A percentile compares a stretch with the other conserved stretches of the same genome.
Conservation (phyloP, 2,888 invertebrate species). For the Spodoptera picta region DNA sequence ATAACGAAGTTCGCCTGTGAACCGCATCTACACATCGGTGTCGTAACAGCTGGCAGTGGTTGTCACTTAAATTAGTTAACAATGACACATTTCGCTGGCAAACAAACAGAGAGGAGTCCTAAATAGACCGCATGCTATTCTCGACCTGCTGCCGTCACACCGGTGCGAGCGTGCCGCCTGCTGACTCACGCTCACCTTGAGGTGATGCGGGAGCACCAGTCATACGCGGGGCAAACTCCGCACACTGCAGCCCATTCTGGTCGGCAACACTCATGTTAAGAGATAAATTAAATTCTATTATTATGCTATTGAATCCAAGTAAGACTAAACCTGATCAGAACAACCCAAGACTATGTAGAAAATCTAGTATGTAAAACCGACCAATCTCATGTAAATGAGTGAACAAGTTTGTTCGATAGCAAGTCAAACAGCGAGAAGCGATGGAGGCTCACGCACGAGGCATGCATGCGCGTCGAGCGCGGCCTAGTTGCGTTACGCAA, state of each 20-base stretch:
- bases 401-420: constrained; percentile 61
- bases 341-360: constrained; percentile 15
- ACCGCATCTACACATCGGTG: constrained; percentile 64
- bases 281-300: constrained; percentile 29
- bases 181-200: constrained; percentile 87
- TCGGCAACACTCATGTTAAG: constrained; percentile 40
- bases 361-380: constrained; percentile 47
- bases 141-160: constrained; percentile 83
- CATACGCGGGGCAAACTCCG: constrained; percentile 40
- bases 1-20: constrained; percentile 68
- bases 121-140: constrained; percentile 87
- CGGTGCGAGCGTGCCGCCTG: constrained; percentile 81
- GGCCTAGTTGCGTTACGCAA: constrained; percentile 73
- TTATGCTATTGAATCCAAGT: too few relatives aligned
- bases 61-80: constrained; percentile 89
- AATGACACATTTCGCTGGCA: constrained; percentile 89
- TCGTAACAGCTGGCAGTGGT: constrained; percentile 86
- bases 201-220: constrained; percentile 71
- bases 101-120: constrained; percentile 86
- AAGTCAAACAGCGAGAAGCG: constrained; percentile 54
- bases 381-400: constrained; percentile 52
- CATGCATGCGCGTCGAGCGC: constrained; percentile 67
- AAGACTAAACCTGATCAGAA: not conserved
- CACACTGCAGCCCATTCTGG: constrained; percentile 52
- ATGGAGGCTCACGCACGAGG: constrained; percentile 62